These are phyloP conservation scores for Drosophila imparisetae DNA, from an alignment of 2,888 invertebrate genomes.

Conservation along the genomic window DNA sequence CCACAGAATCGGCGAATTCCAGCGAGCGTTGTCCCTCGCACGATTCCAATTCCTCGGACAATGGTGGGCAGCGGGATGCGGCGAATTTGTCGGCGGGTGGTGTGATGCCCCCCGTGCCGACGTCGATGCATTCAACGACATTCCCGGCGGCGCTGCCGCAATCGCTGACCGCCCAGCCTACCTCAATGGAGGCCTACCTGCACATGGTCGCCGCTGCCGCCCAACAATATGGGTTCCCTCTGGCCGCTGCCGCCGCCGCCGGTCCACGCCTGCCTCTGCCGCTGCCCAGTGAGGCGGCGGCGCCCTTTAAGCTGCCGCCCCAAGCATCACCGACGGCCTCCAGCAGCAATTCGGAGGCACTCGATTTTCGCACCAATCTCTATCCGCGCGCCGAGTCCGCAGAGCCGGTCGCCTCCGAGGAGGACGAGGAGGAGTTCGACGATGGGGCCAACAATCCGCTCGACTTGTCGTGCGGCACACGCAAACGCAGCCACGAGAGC, in stretches of 20 bases:
- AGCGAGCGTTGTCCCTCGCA: slow-evolving; percentile 92
- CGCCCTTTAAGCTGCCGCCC: slow-evolving; percentile 84
- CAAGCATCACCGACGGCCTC: slow-evolving; percentile 85
- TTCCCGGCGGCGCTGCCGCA: slow-evolving; percentile 84
- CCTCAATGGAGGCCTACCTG: slow-evolving; percentile 93
- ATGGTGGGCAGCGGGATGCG: slow-evolving; percentile 81
- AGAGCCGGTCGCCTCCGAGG: slow-evolving; percentile 85
- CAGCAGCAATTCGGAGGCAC: slow-evolving; percentile 87
- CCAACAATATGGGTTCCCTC: slow-evolving; percentile 90
- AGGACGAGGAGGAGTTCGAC: slow-evolving; percentile 87
- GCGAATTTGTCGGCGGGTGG: slow-evolving; percentile 44
- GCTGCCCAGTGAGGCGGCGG: slow-evolving; percentile 89
- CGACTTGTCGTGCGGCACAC: slow-evolving; percentile 92
- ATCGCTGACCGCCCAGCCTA: slow-evolving; percentile 88
- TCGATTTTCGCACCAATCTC: slow-evolving; percentile 92
- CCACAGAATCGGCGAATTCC: slow-evolving; percentile 83
- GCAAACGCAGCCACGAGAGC: slow-evolving; percentile 87
- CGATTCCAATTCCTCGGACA: slow-evolving; percentile 90
- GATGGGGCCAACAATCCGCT: slow-evolving; percentile 88
- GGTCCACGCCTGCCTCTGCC: slow-evolving; percentile 79
- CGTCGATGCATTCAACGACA: slow-evolving; percentile 73
- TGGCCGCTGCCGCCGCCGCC: slow-evolving; percentile 85
- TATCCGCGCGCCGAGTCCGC: slow-evolving; percentile 86
- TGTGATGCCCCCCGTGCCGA: slow-evolving; percentile 56
- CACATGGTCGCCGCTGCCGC: slow-evolving; percentile 89